A percentile compares a stretch with the other conserved stretches of the same genome.
phyloP scores from a whole-genome alignment of 2,113 vertebrate genomes.

The Helogale parvula region DNA sequence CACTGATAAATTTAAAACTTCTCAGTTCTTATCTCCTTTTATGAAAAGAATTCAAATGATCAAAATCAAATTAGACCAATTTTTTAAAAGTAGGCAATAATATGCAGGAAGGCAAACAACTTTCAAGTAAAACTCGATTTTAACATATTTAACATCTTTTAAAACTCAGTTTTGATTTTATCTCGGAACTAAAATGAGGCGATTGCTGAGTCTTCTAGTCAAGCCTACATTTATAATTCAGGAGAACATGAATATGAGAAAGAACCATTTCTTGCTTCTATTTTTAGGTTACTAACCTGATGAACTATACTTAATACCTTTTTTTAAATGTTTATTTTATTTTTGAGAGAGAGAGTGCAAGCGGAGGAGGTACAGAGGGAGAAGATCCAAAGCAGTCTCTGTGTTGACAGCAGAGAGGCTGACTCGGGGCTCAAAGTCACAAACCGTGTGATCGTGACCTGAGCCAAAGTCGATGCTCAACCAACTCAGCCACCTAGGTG shows the following conservation, averaged over 20 bases:
- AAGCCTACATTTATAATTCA: background rate
- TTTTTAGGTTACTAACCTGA: slow-evolving; percentile 37
- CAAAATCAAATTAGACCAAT: background rate
- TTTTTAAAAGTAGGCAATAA: background rate
- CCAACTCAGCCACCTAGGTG: no score
- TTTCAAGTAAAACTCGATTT: slow-evolving; percentile 41
- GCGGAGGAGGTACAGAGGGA: no score
- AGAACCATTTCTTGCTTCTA: background rate
- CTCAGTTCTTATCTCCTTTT: slow-evolving; percentile 22
- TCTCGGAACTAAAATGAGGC: background rate
- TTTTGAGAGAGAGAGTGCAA: no score
- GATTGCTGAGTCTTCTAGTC: background rate
- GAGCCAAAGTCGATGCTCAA: no score
- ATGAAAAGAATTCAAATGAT: slow-evolving; percentile 33
- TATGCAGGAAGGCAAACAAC: background rate
- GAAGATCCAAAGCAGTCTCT: no score
- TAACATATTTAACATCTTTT: slow-evolving; percentile 29
- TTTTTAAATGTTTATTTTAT: no score
- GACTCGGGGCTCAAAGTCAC: no score
- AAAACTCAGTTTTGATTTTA: slow-evolving; percentile 56
- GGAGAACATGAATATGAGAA: slow-evolving; percentile 12
- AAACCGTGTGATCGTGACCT: no score
- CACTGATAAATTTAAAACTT: background rate
- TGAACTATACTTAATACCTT: slow-evolving; percentile 19
- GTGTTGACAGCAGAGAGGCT: no score